A percentile compares a stretch with the other conserved stretches of the same genome.
Conservation (phyloP, 1,140 invertebrate species). For the Lamellibrachia luymesi region DNA sequence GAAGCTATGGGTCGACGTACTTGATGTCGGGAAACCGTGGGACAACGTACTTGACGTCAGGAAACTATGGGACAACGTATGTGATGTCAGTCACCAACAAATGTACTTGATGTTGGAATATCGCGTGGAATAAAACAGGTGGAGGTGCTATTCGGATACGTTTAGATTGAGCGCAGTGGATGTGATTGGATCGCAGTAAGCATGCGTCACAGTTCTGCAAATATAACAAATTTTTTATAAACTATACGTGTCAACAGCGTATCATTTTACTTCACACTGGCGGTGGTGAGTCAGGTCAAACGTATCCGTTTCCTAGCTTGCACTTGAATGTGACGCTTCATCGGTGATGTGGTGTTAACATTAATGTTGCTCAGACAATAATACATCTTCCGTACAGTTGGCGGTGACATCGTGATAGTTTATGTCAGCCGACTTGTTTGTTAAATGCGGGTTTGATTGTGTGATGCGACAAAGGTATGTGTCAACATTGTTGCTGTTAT, state of each 20-base stretch:
- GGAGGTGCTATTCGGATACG: background rate
- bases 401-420: background rate
- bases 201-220: background rate
- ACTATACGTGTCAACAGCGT: background rate
- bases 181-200: background rate
- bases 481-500: background rate
- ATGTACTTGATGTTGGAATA: too few relatives aligned
- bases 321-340: background rate
- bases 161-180: background rate
- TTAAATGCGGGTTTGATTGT: background rate
- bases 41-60: too few relatives aligned
- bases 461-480: background rate
- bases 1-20: too few relatives aligned
- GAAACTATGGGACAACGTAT: too few relatives aligned
- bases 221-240: background rate
- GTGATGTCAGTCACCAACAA: too few relatives aligned
- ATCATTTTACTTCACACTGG: background rate
- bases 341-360: background rate
- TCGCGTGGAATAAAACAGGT: too few relatives aligned
- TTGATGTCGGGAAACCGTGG: too few relatives aligned
- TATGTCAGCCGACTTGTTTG: background rate
- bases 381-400: background rate
- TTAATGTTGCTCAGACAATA: background rate
- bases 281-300: background rate
- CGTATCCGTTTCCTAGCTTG: background rate